Percentiles rank a stretch among this genome's conserved stretches.
Evolutionary conservation across 2,113 vertebrate species (phyloP).

Genomic region (Clupea harengus): DNA sequence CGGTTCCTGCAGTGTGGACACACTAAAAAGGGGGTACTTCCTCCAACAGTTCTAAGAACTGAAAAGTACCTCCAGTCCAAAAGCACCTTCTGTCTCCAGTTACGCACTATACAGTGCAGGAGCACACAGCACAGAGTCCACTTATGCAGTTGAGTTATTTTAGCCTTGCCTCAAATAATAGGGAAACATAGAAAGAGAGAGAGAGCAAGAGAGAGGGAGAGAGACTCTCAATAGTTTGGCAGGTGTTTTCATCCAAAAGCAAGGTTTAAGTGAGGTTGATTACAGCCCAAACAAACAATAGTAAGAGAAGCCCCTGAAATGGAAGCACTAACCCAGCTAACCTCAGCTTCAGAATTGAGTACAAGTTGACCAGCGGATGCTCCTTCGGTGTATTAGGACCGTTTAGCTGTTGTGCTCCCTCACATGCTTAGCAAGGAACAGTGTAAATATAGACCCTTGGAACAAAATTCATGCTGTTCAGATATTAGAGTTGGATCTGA

Average conservation of each 20-base stretch:
- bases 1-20: too few relatives aligned
- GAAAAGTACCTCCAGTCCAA: too few relatives aligned
- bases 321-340: neutral
- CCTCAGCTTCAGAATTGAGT: neutral
- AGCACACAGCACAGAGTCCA: neutral
- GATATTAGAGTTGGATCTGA: neutral
- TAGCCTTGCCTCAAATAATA: neutral
- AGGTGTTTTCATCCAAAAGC: neutral
- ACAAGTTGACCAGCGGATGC: neutral
- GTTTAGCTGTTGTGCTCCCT: neutral
- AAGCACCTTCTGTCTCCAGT: neutral
- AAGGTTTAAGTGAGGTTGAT: neutral
- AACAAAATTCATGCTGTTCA: neutral
- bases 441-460: neutral
- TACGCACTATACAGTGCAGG: neutral
- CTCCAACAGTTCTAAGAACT: too few relatives aligned
- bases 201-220: neutral
- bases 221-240: neutral
- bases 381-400: neutral
- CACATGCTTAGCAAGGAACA: neutral
- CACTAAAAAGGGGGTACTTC: too few relatives aligned
- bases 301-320: neutral
- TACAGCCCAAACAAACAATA: neutral
- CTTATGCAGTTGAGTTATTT: neutral
- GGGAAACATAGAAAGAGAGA: neutral